Conservation (phyloP, 1,140 invertebrate genomes). For the Calliphora vicina region DNA sequence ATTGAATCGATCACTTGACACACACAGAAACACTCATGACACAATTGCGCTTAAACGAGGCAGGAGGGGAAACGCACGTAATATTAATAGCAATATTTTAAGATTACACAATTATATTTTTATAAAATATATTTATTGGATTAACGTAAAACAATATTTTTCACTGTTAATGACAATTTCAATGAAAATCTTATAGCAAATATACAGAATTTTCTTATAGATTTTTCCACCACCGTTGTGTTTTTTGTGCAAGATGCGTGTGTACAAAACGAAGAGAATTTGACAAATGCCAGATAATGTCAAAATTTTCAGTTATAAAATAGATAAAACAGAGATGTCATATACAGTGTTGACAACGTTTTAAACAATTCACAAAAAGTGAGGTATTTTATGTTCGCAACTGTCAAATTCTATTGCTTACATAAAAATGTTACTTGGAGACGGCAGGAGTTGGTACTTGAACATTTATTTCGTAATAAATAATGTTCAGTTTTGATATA, state of each 20-base stretch:
- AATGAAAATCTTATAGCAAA: neutral
- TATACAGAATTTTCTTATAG: neutral
- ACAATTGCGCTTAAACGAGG: conserved; percentile 5
- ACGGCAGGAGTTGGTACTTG: too few species aligned
- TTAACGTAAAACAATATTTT: neutral
- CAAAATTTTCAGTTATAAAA: neutral
- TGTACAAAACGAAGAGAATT: conserved; percentile 13
- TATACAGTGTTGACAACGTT: neutral
- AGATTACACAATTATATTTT: neutral
- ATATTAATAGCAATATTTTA: neutral
- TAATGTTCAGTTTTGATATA: too few species aligned
- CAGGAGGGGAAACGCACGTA: neutral
- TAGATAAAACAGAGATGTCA: neutral
- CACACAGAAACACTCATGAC: neutral
- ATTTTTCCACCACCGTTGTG: neutral
- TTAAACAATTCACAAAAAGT: too few species aligned
- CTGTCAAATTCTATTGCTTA: too few species aligned
- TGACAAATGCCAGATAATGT: conserved; percentile 5
- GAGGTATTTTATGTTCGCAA: too few species aligned
- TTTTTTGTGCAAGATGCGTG: neutral
- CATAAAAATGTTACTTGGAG: too few species aligned
- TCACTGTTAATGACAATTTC: neutral
- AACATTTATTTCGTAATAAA: too few species aligned
- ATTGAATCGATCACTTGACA: neutral
- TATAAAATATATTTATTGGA: neutral